Base-by-base conservation (phyloP, 2,888 invertebrate genomes). In the Achlya flavicornis region DNA sequence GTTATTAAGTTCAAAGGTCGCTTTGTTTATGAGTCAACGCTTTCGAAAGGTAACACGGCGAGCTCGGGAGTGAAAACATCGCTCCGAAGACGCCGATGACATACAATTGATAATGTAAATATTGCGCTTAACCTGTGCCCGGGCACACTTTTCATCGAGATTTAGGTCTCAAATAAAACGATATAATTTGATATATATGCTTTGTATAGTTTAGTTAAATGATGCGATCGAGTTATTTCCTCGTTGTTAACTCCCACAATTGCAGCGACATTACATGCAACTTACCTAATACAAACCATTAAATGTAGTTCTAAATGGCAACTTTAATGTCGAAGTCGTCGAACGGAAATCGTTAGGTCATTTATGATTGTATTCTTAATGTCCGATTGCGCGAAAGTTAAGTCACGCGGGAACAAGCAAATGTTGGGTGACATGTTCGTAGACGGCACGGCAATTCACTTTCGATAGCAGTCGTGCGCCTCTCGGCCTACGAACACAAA, bases 1-100 rank as follows among this genome's bases (percentile, higher is more conserved):
- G 92, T 91, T 92, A 89, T 91, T 89, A 90, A 92, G 93, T 90
- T 93, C 93, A 92, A 81, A 93, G 92, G 90, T 93, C 90, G 88
- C 81, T 88, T 90, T 90, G 92, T 93, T 93, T 93, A 93, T 90
- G 91, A 92, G 85, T 86, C 90, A 83, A 88, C 86, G 87, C 89
- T 92, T 92, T 92, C 88, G 89, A 92, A 92, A 92, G 90, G 91
- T 92, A 92, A 92, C 91, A 90, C 89, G 87, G 83, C 87, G 81
- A 73, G 84, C 82, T 77, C 86, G 72, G 86, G 87, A 89, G 91
- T 89, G 90, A 92, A 93, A 91, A 91, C 89, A 90, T 86, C 81
- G 85, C 79, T 85, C 72, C 83, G 84, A 82, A 83, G 86, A 84
- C 79, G 84, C 83, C 82, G 92, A 93, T 93, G 92, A 92, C 93